Conservation (phyloP, 2,888 invertebrate species). For the Drosophila falleni region DNA sequence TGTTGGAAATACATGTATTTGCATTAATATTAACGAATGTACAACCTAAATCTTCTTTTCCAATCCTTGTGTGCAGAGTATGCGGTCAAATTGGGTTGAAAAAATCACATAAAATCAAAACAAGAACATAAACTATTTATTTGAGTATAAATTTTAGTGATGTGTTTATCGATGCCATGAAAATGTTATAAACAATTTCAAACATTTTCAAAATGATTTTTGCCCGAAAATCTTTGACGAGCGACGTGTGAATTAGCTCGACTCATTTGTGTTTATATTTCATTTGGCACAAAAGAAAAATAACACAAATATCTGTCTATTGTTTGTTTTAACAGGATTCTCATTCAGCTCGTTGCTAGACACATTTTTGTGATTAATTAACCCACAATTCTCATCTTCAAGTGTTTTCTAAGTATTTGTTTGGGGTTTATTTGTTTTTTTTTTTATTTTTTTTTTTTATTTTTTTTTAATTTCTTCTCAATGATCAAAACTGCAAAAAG, state of each 20-base stretch:
- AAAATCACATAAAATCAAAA: neutral
- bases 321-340: slow-evolving; percentile 5
- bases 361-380: slow-evolving; percentile 38
- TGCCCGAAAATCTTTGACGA: slow-evolving; percentile 6
- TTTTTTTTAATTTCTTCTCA: slow-evolving; percentile 20
- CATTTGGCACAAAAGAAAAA: slow-evolving; percentile 3
- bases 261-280: slow-evolving; percentile 30
- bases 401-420: slow-evolving; percentile 24
- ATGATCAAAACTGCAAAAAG: slow-evolving; percentile 17
- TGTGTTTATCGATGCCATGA: slow-evolving; percentile 17
- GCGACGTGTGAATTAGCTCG: slow-evolving; percentile 30
- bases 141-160: neutral
- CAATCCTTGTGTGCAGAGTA: neutral
- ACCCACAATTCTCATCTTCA: slow-evolving; percentile 7
- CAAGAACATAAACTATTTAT: slow-evolving; percentile 32
- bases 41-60: neutral
- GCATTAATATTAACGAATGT: neutral
- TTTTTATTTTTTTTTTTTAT: slow-evolving; percentile 7
- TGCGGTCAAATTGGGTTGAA: neutral
- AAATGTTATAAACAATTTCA: slow-evolving; percentile 20
- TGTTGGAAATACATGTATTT: neutral
- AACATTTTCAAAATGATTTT: slow-evolving; percentile 1
- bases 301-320: slow-evolving; percentile 3
- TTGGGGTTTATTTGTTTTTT: slow-evolving; percentile 7
- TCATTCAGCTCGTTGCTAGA: slow-evolving; percentile 4